Evolutionary conservation across 2,888 invertebrate genomes (phyloP), one percentile per base, ranked within the genome.

Genomic region (Bedellia somnulentella): DNA sequence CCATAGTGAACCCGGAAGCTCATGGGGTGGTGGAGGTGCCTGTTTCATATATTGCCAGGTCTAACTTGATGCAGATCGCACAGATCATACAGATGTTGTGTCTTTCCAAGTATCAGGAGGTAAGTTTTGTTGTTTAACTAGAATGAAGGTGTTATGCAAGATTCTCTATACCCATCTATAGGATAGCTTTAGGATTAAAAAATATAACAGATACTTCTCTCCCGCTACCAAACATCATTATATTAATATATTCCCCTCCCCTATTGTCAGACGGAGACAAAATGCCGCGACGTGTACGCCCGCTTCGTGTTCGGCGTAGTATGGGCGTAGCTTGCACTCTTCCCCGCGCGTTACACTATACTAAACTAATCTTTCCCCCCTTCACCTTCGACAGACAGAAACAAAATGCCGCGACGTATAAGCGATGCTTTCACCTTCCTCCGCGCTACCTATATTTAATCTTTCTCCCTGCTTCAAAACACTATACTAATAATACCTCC

Each of bases 1-100:
- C 96, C 0, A 91, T 99, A 31, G 89, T 95, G 28, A 93, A 93
- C 71, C 98, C 98, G 0, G 97, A 97, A 57, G 88, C 93, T 1
- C 88, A 93, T 60, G 97, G 96, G 10, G 89, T 98, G 31, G 89
- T 89, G 3, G 96, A 96, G 52, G 87, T 91, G 2, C 92, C 94
- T 5, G 89, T 98, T 32, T 92, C 92, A 24, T 87, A 91, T 48
- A 85, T 93, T 34, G 93, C 94, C 4, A 77, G 95, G 21, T 94
- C 93, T 61, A 98, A 90, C 67, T 78, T 91, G 30, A 86, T 88
- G 47, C 90, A 93, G 78, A 84, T 97, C 34, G 97, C 94, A 1
- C 93, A 94, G 70, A 90, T 96, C 42, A 66, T 98, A 27, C 96
- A 97, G 71, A 89, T 90, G 63, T 75, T 97, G 33, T 93, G 94